Base-by-base conservation (phyloP, 2,113 vertebrate species). In the Pseudorectes ferrugineus region DNA sequence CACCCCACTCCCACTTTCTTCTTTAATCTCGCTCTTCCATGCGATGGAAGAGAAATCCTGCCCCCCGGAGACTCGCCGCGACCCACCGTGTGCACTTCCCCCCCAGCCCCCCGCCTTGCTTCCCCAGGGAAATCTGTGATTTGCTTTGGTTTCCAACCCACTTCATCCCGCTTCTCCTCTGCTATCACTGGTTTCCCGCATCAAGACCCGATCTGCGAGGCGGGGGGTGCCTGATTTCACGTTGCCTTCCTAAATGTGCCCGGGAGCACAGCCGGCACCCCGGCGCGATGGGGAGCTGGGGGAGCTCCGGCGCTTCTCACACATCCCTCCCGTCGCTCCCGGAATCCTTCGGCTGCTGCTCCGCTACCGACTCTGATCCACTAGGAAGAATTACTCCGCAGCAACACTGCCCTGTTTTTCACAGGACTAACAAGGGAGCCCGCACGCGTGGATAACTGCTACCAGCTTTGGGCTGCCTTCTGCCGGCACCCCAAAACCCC, bases 1-100 rank as follows among this genome's bases (percentile, higher is more conserved):
- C 85, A 46, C 75, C 93, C 93, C 90, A 92, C 91, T 93, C 91
- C 91, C 91, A 91, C 95, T 91, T 91, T 93, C 92, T 92, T 92
- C 95, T 96, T 92, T 92, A 85, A 93, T 93, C 93, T 88, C 66
- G n/a, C 51, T 82, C 62, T 89, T 93, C 84, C 75, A 54, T 81
- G 87, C 85, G 85, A 89, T 81, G 89, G 91, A 95, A 95, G 84
- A 95, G 94, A 87, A 95, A 85, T 88, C 87, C 89, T 92, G 89
- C 92, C 94, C 88, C 95, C 88, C 70, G 77, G 86, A 93, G 92
- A 79, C 92, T 87, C 54, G 75, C 52, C 28, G 59, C 59, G 65
- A 93, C 85, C 70, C 95, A 59, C 87, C 36, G 88, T 36, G 75
- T 17, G 77, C 59, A 26, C 49, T 59, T 15, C 8, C 5, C 43